Conservation (phyloP, 2,888 invertebrate genomes). For the Homarus gammarus region DNA sequence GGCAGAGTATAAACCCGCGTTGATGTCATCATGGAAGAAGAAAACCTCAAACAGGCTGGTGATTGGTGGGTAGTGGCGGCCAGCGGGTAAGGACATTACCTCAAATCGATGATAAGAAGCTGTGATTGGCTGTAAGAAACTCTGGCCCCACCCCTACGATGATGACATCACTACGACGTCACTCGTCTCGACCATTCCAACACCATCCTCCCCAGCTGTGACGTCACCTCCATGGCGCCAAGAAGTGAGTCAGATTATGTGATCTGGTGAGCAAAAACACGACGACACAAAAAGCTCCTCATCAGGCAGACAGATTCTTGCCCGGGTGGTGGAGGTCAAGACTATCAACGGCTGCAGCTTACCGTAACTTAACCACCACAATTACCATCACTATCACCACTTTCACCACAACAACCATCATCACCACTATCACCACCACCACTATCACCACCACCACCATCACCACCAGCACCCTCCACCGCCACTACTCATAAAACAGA, state of each 20-base stretch:
- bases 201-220: too few relatives aligned
- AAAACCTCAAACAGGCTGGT: background rate
- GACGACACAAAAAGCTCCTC: background rate
- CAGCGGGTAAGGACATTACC: too few relatives aligned
- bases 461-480: too few relatives aligned
- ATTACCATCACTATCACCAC: too few relatives aligned
- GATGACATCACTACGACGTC: background rate
- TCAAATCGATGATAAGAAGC: background rate
- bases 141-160: background rate
- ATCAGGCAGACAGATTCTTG: background rate
- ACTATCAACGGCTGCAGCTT: background rate
- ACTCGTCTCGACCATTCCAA: background rate
- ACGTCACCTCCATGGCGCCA: background rate
- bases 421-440: too few relatives aligned
- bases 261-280: background rate
- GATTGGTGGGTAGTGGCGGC: background rate
- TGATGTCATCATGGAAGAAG: background rate
- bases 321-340: background rate
- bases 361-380: background rate
- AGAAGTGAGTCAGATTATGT: background rate
- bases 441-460: too few relatives aligned
- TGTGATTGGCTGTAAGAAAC: background rate
- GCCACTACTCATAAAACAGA: too few relatives aligned
- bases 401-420: too few relatives aligned
- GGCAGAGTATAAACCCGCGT: background rate